Percentiles rank a stretch among this genome's conserved stretches.
Conservation (phyloP, 2,888 invertebrate species). For the Plusia festucae region DNA sequence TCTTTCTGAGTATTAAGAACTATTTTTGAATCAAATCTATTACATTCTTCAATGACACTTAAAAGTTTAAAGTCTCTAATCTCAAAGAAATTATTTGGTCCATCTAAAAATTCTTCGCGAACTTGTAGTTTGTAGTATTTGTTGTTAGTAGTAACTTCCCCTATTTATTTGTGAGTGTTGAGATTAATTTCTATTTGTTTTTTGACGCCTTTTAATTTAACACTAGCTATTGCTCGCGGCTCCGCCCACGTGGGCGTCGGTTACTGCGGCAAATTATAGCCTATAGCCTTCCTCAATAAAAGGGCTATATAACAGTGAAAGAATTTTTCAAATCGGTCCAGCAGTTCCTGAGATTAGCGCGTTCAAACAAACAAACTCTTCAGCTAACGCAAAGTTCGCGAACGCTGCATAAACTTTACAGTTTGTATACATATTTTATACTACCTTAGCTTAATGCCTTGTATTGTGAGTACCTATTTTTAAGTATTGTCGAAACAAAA, state of each 20-base stretch:
- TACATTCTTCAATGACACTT: conserved; percentile 14
- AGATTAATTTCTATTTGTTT: conserved; percentile 54
- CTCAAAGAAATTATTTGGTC: conserved; percentile 43
- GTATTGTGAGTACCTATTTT: not conserved
- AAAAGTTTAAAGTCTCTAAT: conserved; percentile 26
- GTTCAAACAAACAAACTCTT: no score
- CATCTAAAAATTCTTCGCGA: conserved; percentile 34
- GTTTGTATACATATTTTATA: conserved; percentile 31
- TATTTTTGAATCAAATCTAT: conserved; percentile 20
- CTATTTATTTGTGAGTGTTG: conserved; percentile 40
- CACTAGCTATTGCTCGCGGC: no score
- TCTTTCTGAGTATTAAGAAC: not conserved
- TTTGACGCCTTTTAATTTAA: conserved; percentile 51
- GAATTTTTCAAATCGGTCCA: no score
- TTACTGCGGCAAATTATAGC: no score
- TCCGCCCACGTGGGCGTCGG: no score
- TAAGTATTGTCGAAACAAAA: no score
- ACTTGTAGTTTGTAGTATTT: conserved; percentile 35
- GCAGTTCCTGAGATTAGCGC: no score
- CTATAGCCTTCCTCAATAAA: no score
- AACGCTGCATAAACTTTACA: conserved; percentile 42
- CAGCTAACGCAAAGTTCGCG: conserved; percentile 49
- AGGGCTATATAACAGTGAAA: no score
- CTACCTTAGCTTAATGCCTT: not conserved
- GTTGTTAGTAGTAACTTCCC: conserved; percentile 28